Evolutionary conservation across 2,113 vertebrate species (phyloP), one percentile per base, ranked within the genome.

Genomic region (Danionella cerebrum): DNA sequence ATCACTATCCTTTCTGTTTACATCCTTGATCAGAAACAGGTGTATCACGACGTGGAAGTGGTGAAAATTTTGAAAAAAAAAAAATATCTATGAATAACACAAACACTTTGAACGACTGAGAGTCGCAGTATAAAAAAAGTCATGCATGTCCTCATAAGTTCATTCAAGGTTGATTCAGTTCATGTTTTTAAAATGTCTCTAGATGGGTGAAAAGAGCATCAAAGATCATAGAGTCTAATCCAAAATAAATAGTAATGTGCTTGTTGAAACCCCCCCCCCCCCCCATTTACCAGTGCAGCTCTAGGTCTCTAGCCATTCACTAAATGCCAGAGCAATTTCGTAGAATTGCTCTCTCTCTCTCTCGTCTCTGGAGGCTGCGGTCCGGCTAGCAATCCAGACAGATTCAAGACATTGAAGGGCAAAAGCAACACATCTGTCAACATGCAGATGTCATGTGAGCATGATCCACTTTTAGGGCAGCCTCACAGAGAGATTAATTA

Each of bases 281-380:
- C 2, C n/a, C 13, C 24, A 24, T n/a, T 64, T 35, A 48, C 35
- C 10, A 45, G n/a, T n/a, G n/a, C n/a, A n/a, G 39, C 10, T 18
- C 24, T 48, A 33, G 41, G 39, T 47, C 12, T 31, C n/a, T 60
- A 7, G 24, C 31, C 38, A 22, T 44, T 16, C 2, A 5, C 39
- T 64, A 63, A 63, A 63, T 31, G 60, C 24, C 60, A 64, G 44
- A 48, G 60, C 44, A 48, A 50, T 64, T 64, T 48, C 11, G 11
- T 44, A 48, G 59, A 21, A 16, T 36, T 64, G 59, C 29, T 48
- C 42, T 31, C 14, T 41, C 22, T 41, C 29, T 48, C 42, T 31
- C 14, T 41, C 22, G 11, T 64, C 59, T 35, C 59, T 64, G 42
- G 44, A 48, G 59, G 29, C 29, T 35, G 12, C 44, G 5, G 12